phyloP scores from a whole-genome alignment of 2,113 vertebrate species.

The Dicerorhinus sumatrensis region DNA sequence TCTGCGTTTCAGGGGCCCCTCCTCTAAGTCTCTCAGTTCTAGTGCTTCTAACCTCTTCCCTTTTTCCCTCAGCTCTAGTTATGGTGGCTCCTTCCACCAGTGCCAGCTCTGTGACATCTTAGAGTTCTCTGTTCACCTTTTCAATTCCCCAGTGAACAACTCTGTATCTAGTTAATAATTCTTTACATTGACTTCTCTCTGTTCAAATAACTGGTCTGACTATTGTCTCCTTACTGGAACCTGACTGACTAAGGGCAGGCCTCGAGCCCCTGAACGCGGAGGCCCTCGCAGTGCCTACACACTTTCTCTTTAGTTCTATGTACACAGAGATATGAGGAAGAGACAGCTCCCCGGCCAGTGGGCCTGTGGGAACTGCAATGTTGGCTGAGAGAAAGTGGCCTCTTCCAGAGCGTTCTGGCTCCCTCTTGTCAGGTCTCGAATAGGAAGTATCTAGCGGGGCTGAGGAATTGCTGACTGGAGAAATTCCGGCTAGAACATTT shows the following conservation, averaged over 20 bases:
- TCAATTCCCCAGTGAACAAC: neutral
- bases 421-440: neutral
- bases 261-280: too few species aligned
- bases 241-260: neutral
- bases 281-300: neutral
- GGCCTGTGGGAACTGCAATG: neutral
- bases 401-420: neutral
- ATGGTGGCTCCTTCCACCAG: neutral
- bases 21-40: neutral
- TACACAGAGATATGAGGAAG: neutral
- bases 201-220: neutral
- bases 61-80: neutral
- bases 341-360: neutral
- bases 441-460: neutral
- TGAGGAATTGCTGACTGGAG: neutral
- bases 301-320: neutral
- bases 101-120: fast-evolving
- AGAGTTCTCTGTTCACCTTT: neutral
- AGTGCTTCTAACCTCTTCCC: neutral
- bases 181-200: neutral
- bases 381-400: neutral
- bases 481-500: neutral
- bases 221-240: neutral
- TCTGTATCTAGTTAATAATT: neutral
- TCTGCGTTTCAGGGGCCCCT: neutral